Base-by-base conservation (phyloP, 2,888 invertebrate genomes). In the Xylophagus ater region DNA sequence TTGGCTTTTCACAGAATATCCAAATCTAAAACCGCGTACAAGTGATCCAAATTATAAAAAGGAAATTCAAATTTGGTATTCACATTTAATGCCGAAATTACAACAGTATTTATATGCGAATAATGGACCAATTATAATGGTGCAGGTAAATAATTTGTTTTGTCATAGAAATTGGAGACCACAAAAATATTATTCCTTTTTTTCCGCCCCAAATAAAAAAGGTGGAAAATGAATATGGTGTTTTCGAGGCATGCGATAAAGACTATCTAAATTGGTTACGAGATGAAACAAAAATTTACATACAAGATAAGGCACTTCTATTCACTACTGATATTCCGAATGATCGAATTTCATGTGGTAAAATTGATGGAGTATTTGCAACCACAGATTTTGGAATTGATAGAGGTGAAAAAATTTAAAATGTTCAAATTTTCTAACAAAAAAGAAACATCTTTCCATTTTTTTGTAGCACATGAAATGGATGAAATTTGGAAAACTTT, bases 221-320 rank as follows among this genome's bases (percentile, higher is more conserved):
- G 34, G 56, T 65, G 5, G 94, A 94, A 66, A 97, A 97, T 61
- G 92, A 90, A 60, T 92, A 90, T 54, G 93, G 90, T 1, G 84
- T 82, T 51, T 89, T 77, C 52, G 38, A 51, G 39, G 78, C 76
- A 2, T 81, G 78, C 51, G 85, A 90, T 56, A 68, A 66, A 43
- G 58, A 66, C 3, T 90, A 93, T 61, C 74, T 74, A 53, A 55
- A 59, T 17, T 74, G 74, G 62, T 57, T 90, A 25, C 68, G 79
- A 3, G 76, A 84, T 53, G 67, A 81, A 43, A 70, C 81, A 2
- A 45, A 50, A 13, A 53, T 54, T 13, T 60, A 60, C 40, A 59
- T 61, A 19, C 37, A 46, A 1, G 51, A 55, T 12, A 56, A 57
- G 18, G 80, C 86, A 0, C 24, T 64, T 3, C 67, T 92, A 1